Evolutionary conservation across 1,140 invertebrate genomes (phyloP).

Genomic region (Apis cerana): DNA sequence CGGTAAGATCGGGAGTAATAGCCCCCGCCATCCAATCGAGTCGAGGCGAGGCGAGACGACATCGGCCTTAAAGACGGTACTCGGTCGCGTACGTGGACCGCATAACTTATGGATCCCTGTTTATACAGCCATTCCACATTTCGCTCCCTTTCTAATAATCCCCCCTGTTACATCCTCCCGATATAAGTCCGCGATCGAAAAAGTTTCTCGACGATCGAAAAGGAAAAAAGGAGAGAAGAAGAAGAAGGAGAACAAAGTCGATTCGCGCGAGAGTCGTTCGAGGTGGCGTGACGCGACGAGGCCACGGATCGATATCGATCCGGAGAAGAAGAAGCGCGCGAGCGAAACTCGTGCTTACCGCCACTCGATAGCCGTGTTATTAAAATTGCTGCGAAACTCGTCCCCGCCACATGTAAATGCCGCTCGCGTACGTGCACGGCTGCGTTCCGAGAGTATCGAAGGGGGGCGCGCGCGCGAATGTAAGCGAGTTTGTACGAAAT

Average conservation of each 20-base stretch:
- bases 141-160: conserved; percentile 9
- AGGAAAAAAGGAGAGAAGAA: no score
- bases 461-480: conserved; percentile 40
- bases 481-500: conserved; percentile 53
- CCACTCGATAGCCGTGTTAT: conserved; percentile 38
- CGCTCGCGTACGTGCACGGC: conserved; percentile 1
- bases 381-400: conserved; percentile 39
- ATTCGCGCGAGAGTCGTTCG: no score
- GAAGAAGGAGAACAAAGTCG: no score
- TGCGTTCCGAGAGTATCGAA: conserved; percentile 24
- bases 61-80: conserved; percentile 67
- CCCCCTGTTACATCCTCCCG: not conserved
- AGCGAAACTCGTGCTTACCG: conserved; percentile 34
- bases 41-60: conserved; percentile 41
- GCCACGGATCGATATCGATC: conserved; percentile 27
- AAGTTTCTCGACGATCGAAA: not conserved
- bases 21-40: not conserved
- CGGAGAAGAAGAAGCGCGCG: not conserved
- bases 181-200: not conserved
- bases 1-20: conserved; percentile 17
- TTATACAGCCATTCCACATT: conserved; percentile 66
- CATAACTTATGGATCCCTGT: conserved; percentile 72
- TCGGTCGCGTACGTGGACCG: conserved; percentile 65
- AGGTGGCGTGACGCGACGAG: no score
- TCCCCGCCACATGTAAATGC: conserved; percentile 28